Base-by-base conservation (phyloP, 2,113 vertebrate genomes). In the Anhinga anhinga region DNA sequence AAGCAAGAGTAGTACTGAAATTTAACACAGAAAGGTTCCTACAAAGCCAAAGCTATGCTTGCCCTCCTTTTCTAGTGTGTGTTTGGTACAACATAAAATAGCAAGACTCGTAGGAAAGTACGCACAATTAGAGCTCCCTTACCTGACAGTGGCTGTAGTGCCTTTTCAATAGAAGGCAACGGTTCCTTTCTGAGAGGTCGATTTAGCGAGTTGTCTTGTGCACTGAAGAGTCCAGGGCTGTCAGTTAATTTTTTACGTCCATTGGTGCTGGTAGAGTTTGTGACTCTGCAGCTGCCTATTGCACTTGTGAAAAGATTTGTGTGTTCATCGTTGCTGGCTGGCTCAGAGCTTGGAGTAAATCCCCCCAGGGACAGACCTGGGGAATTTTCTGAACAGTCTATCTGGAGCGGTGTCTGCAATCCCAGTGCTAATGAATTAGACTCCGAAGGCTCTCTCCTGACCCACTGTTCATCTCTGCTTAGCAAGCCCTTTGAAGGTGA, bases 281-380 rank as follows among this genome's bases (percentile, higher is more conserved):
- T 21, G 76, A 88, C 98, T 85, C 98, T 98, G 98, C 98, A 98
- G 98, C 97, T 98, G 92, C 98, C 98, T 97, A 98, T 98, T 97
- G 99, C 98, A 95, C 98, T 99, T 90, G 99, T 99, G 97, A 99
- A 99, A 92, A 99, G 98, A 93, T 99, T 99, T n/a, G 99, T 99
- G 96, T 99, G 99, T 53, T 99, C 98, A 2, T 98, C 98, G 10
- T 56, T 97, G 97, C 96, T 95, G 86, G 95, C 94, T 0, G 96
- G 93, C 94, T 99, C 98, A 4, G 98, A 98, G 93, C 82, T 97
- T 9, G 98, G 98, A 53, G 98, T 98, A 71, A 98, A 98, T 0
- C 98, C 98, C 53, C 98, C 98, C 62, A 98, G 93, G 27, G 98
- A 98, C 56, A 98, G 97, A 53, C 95, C 97, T 0, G 98, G 96